These are phyloP conservation scores for Hydrotaea diabolus DNA, from an alignment of 2,888 invertebrate species.

Conservation along the genomic window DNA sequence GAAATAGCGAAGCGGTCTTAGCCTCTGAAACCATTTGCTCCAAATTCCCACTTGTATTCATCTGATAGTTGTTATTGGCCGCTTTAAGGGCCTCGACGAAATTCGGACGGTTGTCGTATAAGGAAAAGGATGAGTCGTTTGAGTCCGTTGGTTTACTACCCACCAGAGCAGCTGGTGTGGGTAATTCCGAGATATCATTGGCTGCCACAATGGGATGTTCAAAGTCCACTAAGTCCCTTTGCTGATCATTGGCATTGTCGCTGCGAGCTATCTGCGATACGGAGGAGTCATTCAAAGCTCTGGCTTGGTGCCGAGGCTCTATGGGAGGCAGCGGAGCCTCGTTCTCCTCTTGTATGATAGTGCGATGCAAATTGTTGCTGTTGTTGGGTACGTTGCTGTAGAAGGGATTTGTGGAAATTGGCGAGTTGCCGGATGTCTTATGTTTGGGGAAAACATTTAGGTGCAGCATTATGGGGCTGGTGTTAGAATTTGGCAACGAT, in stretches of 20 bases:
- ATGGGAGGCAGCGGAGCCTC: slow-evolving; percentile 48
- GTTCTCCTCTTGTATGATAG: slow-evolving; percentile 69
- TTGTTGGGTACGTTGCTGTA: slow-evolving; percentile 67
- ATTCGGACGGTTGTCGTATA: slow-evolving; percentile 60
- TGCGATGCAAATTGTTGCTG: slow-evolving; percentile 72
- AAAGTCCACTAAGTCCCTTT: slow-evolving; percentile 74
- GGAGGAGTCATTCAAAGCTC: slow-evolving; percentile 54
- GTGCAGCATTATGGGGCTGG: slow-evolving; percentile 84
- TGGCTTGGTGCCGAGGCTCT: slow-evolving; percentile 62
- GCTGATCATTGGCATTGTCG: slow-evolving; percentile 66
- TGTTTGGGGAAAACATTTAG: slow-evolving; percentile 85
- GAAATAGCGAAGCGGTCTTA: slow-evolving; percentile 77
- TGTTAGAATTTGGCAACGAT: slow-evolving; percentile 35
- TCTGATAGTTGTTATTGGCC: slow-evolving; percentile 60
- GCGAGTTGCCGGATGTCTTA: slow-evolving; percentile 71
- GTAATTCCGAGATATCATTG: slow-evolving; percentile 69
- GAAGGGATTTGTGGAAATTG: slow-evolving; percentile 76
- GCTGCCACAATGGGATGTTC: slow-evolving; percentile 78
- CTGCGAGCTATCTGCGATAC: slow-evolving; percentile 73
- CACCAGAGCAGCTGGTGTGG: slow-evolving; percentile 71
- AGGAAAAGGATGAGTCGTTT: slow-evolving; percentile 58
- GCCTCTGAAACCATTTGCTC: slow-evolving; percentile 77
- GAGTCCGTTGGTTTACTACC: slow-evolving; percentile 60
- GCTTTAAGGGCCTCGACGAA: not conserved
- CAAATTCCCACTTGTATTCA: slow-evolving; percentile 69